These are phyloP conservation scores for Ellobius talpinus DNA, from an alignment of 2,113 vertebrate species.

Conservation along the genomic window DNA sequence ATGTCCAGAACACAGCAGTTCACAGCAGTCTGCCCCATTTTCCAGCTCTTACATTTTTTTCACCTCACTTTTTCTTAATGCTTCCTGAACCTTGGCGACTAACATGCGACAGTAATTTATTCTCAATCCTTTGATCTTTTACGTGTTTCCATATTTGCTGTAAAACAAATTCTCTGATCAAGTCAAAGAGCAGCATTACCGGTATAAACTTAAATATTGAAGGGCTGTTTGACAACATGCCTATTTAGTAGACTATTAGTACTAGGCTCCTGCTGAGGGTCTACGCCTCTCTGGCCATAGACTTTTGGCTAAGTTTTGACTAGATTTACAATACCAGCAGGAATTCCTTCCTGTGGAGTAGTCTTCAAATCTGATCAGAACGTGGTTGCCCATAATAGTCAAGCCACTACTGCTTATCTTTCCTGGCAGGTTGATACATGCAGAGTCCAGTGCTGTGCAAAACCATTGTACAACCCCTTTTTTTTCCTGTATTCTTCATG, in stretches of 20 bases:
- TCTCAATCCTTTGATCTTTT: neutral
- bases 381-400: neutral
- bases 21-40: neutral
- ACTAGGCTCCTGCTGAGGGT: neutral
- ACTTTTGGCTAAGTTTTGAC: neutral
- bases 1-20: neutral
- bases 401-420: neutral
- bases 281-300: neutral
- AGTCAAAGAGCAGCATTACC: neutral
- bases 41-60: neutral
- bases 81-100: neutral
- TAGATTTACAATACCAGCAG: neutral
- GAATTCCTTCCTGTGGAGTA: neutral
- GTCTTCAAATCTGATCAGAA: neutral
- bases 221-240: neutral
- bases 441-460: neutral
- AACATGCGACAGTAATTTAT: neutral
- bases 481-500: neutral
- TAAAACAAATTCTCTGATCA: neutral
- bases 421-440: neutral
- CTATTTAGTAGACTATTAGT: neutral
- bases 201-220: neutral
- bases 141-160: neutral
- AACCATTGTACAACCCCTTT: neutral
- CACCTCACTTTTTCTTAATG: neutral